These are phyloP conservation scores for Lasioglossum lativentre DNA, from an alignment of 2,888 invertebrate species.

Conservation along the genomic window DNA sequence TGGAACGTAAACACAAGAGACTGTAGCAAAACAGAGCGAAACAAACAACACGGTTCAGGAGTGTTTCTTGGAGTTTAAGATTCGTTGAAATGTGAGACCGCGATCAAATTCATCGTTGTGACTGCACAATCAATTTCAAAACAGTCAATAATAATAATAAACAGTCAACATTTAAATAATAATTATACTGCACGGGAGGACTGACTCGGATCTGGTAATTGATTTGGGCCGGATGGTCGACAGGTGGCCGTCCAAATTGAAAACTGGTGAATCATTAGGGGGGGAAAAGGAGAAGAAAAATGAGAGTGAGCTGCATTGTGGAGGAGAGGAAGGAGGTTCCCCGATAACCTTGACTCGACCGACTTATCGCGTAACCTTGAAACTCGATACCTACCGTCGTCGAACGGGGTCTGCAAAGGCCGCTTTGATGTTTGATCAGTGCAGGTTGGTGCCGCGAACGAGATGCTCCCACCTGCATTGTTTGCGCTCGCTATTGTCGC, in stretches of 20 bases:
- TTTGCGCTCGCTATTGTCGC: constrained; percentile 28
- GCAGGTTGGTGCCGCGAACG: constrained; percentile 42
- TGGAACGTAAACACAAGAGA: background rate
- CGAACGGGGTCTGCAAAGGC: constrained; percentile 22
- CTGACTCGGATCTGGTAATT: no score
- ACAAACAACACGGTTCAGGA: background rate
- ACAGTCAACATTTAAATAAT: no score
- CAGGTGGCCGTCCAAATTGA: no score
- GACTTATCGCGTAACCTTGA: constrained; percentile 70
- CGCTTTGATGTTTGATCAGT: constrained; percentile 48
- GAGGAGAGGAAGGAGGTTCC: constrained; percentile 1
- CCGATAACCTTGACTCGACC: constrained; percentile 67
- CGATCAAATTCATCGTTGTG: background rate
- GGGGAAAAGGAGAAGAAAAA: no score
- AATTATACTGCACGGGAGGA: no score
- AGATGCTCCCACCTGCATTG: background rate
- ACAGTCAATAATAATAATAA: no score
- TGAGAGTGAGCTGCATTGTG: background rate
- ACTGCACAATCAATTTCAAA: no score
- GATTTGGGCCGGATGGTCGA: no score
- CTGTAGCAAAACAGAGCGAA: background rate
- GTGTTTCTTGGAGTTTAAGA: background rate
- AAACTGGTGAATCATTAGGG: no score
- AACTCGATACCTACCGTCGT: constrained; percentile 30
- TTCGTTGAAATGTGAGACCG: background rate